Percentiles rank a stretch among this genome's conserved stretches.
These are phyloP conservation scores for Syrista parreyssii DNA, from an alignment of 2,888 invertebrate genomes.

Conservation along the genomic window DNA sequence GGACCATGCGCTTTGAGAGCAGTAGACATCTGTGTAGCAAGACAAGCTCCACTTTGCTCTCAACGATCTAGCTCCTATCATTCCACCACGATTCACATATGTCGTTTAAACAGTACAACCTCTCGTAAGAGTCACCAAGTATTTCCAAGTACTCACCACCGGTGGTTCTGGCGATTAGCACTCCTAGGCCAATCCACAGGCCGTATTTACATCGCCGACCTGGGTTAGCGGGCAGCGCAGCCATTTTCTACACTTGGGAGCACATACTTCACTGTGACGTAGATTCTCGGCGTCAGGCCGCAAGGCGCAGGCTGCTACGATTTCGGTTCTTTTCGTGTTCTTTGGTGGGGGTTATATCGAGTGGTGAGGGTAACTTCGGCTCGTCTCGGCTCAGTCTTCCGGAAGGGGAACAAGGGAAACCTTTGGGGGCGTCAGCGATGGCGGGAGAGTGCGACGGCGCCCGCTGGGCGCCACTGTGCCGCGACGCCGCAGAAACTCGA, in stretches of 20 bases:
- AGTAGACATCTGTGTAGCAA: conserved; percentile 37
- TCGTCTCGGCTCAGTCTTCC: conserved; percentile 9
- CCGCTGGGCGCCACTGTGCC: conserved; percentile 60
- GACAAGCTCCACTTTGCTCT: conserved; percentile 20
- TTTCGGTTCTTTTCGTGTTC: conserved; percentile 34
- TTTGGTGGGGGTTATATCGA: conserved; percentile 20
- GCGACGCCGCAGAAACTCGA: conserved; percentile 47
- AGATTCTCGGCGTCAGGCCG: conserved; percentile 26
- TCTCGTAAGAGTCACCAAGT: background rate
- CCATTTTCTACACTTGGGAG: conserved; percentile 65
- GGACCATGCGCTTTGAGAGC: background rate
- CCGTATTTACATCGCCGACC: conserved; percentile 60
- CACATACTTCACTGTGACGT: conserved; percentile 65
- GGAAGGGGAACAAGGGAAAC: background rate
- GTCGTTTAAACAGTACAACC: background rate
- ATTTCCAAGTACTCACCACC: conserved; percentile 52
- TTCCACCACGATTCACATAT: background rate
- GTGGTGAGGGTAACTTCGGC: conserved; percentile 25
- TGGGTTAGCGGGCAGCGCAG: conserved; percentile 60
- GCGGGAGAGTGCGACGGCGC: conserved; percentile 53
- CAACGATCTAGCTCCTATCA: background rate
- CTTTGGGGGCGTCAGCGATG: conserved; percentile 41
- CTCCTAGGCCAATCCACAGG: conserved; percentile 53
- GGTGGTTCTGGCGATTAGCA: conserved; percentile 50
- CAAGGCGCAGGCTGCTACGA: conserved; percentile 43